Base-by-base conservation (phyloP, 2,113 vertebrate genomes). In the Sebastes fasciatus region DNA sequence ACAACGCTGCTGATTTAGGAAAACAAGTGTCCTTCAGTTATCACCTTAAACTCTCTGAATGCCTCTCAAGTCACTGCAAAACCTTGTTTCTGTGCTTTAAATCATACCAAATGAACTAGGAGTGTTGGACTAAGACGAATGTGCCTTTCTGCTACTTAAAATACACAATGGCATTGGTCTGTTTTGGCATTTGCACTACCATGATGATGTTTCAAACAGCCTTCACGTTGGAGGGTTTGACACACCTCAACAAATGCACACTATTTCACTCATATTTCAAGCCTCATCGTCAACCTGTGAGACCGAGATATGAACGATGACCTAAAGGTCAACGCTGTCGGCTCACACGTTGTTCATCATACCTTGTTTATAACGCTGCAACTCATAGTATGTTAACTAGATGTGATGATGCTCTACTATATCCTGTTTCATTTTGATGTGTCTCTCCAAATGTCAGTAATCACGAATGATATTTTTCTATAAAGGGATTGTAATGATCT, bases 151-250 rank as follows among this genome's bases (percentile, higher is more conserved):
- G 80, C 80, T 89, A 82, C 82, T 75, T 86, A 66, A 77, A 79
- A 91, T 62, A 88, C 86, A 85, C 67, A 78, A 73, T 43, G 77
- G 85, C 80, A 66, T 89, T 52, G 63, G 64, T 87, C 85, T 82
- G 79, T 84, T 91, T 86, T 79, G 83, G 87, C 82, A 82, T 93
- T 95, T 94, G 93, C 94, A 93, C 94, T 94, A 93, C 82, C 78
- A 81, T 66, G 12, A 79, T 70, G 88, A 90, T 68, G 55, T 87
- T 82, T 87, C 45, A 83, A 84, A 68, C 80, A 76, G 71, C 73
- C 85, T 76, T 86, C 73, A 16, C 9, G 78, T 70, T 60, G 77
- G 64, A 68, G 73, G 79, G 80, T 81, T 77, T 76, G 74, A 88
- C 71, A 61, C 69, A 69, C 79, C 78, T 79, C 80, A 71, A 86